Percentiles rank a stretch among this genome's conserved stretches.
phyloP scores from a whole-genome alignment of 1,140 invertebrate species.

The Aricia agestis region DNA sequence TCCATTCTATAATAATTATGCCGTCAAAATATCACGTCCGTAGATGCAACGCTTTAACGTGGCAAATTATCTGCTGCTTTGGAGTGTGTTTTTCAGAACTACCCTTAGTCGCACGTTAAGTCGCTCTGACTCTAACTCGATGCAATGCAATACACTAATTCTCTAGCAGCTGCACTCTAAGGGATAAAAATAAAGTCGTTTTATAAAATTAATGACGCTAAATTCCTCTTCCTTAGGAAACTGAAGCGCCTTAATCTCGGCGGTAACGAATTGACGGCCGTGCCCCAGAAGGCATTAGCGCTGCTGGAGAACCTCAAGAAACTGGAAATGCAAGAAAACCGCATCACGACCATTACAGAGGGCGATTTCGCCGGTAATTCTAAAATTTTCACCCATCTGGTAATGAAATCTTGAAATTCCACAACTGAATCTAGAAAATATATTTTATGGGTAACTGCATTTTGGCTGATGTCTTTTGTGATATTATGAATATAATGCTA shows the following conservation, averaged over 20 bases:
- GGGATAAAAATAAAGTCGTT: too few species aligned
- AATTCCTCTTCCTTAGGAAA: conserved; percentile 77
- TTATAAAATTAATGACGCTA: neutral
- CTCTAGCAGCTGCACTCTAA: too few species aligned
- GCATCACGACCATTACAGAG: conserved; percentile 84
- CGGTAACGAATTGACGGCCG: conserved; percentile 84
- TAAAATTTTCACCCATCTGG: neutral
- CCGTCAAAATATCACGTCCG: too few species aligned
- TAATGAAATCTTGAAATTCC: neutral
- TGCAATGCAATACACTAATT: too few species aligned
- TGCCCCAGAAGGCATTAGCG: conserved; percentile 87
- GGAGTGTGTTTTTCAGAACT: too few species aligned
- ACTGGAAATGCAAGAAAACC: conserved; percentile 92
- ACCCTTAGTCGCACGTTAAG: too few species aligned
- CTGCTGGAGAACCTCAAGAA: conserved; percentile 88
- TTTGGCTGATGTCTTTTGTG: neutral
- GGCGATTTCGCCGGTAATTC: conserved; percentile 88
- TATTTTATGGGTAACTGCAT: neutral
- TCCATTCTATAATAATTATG: too few species aligned
- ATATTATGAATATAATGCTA: too few species aligned
- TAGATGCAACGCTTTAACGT: too few species aligned
- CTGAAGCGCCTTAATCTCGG: conserved; percentile 90
- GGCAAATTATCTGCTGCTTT: too few species aligned
- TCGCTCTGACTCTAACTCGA: too few species aligned
- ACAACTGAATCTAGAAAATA: neutral